Base-by-base conservation (phyloP, 2,113 vertebrate species). In the Myotis lucifugus region DNA sequence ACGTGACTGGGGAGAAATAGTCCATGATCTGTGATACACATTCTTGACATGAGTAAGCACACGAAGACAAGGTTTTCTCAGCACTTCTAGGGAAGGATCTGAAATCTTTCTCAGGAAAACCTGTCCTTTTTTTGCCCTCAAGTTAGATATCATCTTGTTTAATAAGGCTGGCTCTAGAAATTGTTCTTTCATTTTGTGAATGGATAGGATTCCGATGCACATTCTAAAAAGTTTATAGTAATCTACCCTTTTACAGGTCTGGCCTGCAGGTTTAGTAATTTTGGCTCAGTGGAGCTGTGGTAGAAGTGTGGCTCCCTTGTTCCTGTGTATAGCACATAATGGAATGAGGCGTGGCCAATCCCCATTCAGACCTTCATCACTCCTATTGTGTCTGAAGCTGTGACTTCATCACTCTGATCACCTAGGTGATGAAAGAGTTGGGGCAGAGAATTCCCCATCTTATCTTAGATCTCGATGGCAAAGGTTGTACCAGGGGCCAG, bases 381-480 rank as follows among this genome's bases (percentile, higher is more conserved):
- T n/a, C 61, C 61, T 61, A 95, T 91, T 97, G 64, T 96, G 13
- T 42, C 61, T 50, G 40, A 88, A 94, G 40, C 66, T 85, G 48
- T 97, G 95, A 97, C 52, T 12, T 97, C 94, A 96, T 93, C 84
- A 82, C 50, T 52, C 12, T 21, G 8, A 5, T 97, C 29, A 84
- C 95, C 86, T 84, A 93, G 82, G 85, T 89, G 74, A 8, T 32
- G 4, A 64, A 21, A 48, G 6, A 88, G 23, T 8, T 29, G 37
- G 4, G 42, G 3, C 69, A 91, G 78, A 91, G 89, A 85, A 77
- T 96, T 96, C 82, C 3, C 3, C 27, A 64, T 89, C 48, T 40
- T 84, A 17, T 78, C 10, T 72, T 37, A 46, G 42, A 50, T 73
- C 61, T 61, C 50, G 21, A 96, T 96, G 95, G 94, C 61, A 0